These are phyloP conservation scores for Horisme vitalbata DNA, from an alignment of 2,888 invertebrate genomes.

Conservation along the genomic window DNA sequence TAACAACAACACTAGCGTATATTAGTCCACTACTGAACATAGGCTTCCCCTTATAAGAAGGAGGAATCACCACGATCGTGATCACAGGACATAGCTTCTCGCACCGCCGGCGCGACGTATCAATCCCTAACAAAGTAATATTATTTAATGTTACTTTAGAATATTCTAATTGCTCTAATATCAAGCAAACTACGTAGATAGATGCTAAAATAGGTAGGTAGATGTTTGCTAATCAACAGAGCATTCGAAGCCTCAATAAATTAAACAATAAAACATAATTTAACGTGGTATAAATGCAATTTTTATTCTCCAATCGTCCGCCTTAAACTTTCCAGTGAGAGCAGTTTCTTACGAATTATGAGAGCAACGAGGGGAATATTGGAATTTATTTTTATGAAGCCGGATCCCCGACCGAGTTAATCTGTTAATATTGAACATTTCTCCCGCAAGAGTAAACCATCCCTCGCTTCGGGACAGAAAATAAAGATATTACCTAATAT, in stretches of 20 bases:
- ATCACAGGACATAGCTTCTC: too few relatives aligned
- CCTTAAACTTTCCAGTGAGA: conserved; percentile 72
- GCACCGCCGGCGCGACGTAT: too few relatives aligned
- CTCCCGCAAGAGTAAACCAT: conserved; percentile 60
- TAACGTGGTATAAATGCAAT: conserved; percentile 73
- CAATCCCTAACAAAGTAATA: too few relatives aligned
- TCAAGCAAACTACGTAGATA: too few relatives aligned
- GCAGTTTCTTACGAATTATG: conserved; percentile 72
- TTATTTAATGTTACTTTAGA: too few relatives aligned
- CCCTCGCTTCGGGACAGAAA: conserved; percentile 32
- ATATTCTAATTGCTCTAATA: too few relatives aligned
- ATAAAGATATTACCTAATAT: conserved; percentile 24
- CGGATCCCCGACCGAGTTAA: conserved; percentile 67
- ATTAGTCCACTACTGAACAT: too few relatives aligned
- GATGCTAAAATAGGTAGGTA: neutral
- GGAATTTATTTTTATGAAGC: conserved; percentile 76
- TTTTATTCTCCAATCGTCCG: conserved; percentile 74
- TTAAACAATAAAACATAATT: conserved; percentile 72
- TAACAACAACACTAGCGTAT: too few relatives aligned
- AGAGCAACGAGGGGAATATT: conserved; percentile 72
- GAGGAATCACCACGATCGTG: too few relatives aligned
- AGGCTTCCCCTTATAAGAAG: too few relatives aligned
- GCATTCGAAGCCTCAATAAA: conserved; percentile 52
- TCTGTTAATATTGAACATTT: conserved; percentile 77
- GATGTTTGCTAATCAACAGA: conserved; percentile 37